Base-by-base conservation (phyloP, 2,113 vertebrate genomes). In the Petromus typicus region DNA sequence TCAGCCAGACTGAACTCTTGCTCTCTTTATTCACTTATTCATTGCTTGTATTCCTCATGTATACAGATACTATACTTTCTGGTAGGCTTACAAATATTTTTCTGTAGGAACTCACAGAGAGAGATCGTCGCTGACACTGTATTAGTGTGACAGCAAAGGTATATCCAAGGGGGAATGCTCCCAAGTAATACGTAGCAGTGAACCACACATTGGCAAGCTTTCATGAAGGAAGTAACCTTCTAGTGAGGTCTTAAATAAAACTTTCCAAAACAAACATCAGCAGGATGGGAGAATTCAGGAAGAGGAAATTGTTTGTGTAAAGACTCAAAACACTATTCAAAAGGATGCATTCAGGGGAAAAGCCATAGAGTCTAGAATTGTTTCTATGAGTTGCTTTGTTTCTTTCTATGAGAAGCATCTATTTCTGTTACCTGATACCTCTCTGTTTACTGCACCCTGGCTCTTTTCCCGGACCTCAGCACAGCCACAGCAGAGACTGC, bases 311-410 rank as follows among this genome's bases (percentile, higher is more conserved):
- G 81, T 22, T 93, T 73, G 43, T 45, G 1, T 27, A 40, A 45
- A 81, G 64, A 66, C 25, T 27, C 22, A 59, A 69, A 64, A 57
- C 32, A 48, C 7, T 63, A 22, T 37, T 85, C 5, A 10, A 81
- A 84, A 48, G 45, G 30, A 14, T 45, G 3, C 9, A 48, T 75
- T 59, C 64, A 81, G 57, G 66, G 27, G 20, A 90, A 64, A 67
- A 51, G 40, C 7, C 66, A 81, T 48, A 48, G 34, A 86, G 43
- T 20, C 17, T 40, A 11, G 11, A 37, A 86, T 30, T 51, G 59
- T 61, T 86, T 51, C 61, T 51, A 7, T 51, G 79, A 80, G 22
- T 54, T 86, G 16, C 48, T 95, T 87, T 91, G 71, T 30, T 76
- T 48, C 43, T 76, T 6, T 76, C 43, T 76, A 78, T 27, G 27